These are phyloP conservation scores for Crocuta crocuta DNA, from an alignment of 2,113 vertebrate genomes.

Conservation along the genomic window DNA sequence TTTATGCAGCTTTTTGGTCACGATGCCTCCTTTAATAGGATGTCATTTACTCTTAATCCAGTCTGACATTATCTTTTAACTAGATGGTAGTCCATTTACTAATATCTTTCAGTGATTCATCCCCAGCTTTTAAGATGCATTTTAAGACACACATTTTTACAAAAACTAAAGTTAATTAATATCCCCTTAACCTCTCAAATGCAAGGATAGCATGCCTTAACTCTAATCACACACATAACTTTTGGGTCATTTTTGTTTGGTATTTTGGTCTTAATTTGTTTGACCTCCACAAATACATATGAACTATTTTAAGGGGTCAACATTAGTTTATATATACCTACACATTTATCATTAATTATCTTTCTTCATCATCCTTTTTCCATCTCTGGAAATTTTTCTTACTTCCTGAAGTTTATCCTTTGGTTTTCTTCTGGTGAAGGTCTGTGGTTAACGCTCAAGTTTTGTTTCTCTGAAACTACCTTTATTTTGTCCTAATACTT, in stretches of 20 bases:
- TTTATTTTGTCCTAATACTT: background rate
- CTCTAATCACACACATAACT: background rate
- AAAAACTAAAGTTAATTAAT: background rate
- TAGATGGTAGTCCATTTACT: background rate
- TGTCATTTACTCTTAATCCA: constrained; percentile 25
- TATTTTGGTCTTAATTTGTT: constrained; percentile 31
- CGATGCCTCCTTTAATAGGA: background rate
- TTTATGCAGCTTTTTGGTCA: background rate
- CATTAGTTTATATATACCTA: background rate
- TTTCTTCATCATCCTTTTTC: background rate
- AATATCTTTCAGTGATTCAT: background rate
- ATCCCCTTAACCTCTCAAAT: background rate
- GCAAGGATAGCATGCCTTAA: background rate
- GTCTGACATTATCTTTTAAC: background rate
- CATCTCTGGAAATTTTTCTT: background rate
- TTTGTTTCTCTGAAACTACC: background rate
- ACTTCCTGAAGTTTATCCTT: background rate
- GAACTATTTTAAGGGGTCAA: background rate
- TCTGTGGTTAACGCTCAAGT: background rate
- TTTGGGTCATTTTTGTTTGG: background rate
- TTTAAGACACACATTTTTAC: background rate
- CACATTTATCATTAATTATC: background rate
- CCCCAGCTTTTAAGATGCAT: background rate
- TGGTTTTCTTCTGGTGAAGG: background rate
- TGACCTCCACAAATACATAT: background rate